Evolutionary conservation across 2,113 vertebrate genomes (phyloP), one percentile per base, ranked within the genome.

Genomic region (Beaufortia kweichowensis): DNA sequence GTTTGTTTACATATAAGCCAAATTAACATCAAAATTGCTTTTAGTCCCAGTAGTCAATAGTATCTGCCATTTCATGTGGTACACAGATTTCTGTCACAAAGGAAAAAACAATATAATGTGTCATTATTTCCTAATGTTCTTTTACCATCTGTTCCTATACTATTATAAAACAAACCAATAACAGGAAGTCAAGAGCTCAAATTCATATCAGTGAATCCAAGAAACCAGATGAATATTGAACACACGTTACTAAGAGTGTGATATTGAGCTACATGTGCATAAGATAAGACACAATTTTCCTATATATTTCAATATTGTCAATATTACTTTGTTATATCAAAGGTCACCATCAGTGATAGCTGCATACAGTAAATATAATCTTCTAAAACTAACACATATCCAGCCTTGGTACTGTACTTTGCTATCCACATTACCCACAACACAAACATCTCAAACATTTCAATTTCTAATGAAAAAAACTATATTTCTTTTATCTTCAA

Each of bases 191-290:
- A 9, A n/a, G 19, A 53, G 19, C 48, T 53, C 19, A 53, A 53
- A 53, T 53, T 19, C 19, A 53, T 53, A 53, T 78, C 23, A 41
- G 1, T n/a, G 7, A 59, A 71, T 17, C 21, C 23, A 26, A 19
- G 31, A 78, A 63, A 19, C 48, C 17, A 62, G 29, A 62, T 46
- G 35, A 53, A 53, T 53, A 53, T n/a, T 53, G 19, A 53, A 53
- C 48, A 9, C 6, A 53, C 21, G n/a, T 8, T 19, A 21, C 2
- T 53, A 21, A 21, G 48, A 50, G 17, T n/a, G 48, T 6, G 19
- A 21, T 53, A 21, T n/a, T 53, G 48, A 21, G 48, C 48, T 53
- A 48, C 43, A 53, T 53, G n/a, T 21, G 19, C 19, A 53, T 53
- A 5, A 53, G 21, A 14, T 17, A n/a, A 17, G 21, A 53, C 19